Conservation (phyloP, 2,797 vertebrate species). For the Amniataba percoides region DNA sequence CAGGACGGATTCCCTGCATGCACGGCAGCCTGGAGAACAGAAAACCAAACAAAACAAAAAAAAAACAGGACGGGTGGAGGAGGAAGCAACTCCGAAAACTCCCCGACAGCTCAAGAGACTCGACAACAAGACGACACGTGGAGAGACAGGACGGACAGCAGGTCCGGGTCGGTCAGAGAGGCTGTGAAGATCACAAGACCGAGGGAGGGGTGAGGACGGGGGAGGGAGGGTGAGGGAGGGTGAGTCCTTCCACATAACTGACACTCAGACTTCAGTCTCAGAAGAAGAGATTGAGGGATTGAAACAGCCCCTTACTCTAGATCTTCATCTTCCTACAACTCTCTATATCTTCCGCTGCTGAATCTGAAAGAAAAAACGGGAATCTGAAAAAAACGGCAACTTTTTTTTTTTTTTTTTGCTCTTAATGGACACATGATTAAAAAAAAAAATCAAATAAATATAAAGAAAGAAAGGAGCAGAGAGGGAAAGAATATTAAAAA, state of each 20-base stretch:
- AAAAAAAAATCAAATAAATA: slow-evolving; percentile 3
- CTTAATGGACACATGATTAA: slow-evolving; percentile 62
- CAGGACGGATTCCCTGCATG: slow-evolving; percentile 62
- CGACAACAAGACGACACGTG: slow-evolving; percentile 65
- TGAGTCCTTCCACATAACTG: slow-evolving; percentile 40
- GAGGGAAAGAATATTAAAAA: slow-evolving; percentile 71
- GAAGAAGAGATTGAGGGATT: slow-evolving; percentile 41
- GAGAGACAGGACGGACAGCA: slow-evolving; percentile 65
- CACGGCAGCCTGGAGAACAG: slow-evolving; percentile 64
- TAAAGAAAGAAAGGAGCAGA: slow-evolving; percentile 42
- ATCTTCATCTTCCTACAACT: slow-evolving; percentile 85
- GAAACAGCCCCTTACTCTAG: slow-evolving; percentile 82
- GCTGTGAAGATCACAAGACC: slow-evolving; percentile 49
- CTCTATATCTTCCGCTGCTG: slow-evolving; percentile 82
- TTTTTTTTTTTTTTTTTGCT: slow-evolving; percentile 17
- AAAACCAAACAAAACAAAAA: slow-evolving; percentile 14
- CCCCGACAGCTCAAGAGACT: slow-evolving; percentile 54
- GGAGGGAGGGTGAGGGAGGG: background rate
- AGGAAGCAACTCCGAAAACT: slow-evolving; percentile 50
- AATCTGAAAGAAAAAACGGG: slow-evolving; percentile 76
- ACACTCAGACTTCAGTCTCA: slow-evolving; percentile 34
- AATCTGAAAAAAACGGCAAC: slow-evolving; percentile 57
- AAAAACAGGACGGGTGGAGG: slow-evolving; percentile 63
- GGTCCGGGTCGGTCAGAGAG: slow-evolving; percentile 47
- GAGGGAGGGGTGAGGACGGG: background rate